phyloP scores from a whole-genome alignment of 2,113 vertebrate genomes.

The Micromys minutus region DNA sequence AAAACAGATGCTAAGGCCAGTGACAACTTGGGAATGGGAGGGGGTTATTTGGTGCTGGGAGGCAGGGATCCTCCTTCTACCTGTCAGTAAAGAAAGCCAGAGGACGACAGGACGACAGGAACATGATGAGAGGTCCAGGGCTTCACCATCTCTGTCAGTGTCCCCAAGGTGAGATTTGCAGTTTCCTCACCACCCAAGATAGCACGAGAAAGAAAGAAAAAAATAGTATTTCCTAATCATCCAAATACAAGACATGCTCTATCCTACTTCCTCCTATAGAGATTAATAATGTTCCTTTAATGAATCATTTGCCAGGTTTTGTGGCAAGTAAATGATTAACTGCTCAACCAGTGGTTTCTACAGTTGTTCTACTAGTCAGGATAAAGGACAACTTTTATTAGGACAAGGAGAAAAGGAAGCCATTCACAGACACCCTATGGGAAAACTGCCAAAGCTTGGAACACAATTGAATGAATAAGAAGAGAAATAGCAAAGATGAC shows the following conservation, averaged over 20 bases:
- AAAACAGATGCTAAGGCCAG: not conserved
- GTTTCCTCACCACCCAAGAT: not conserved
- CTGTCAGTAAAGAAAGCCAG: not conserved
- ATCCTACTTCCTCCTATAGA: not conserved
- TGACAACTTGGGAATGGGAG: not conserved
- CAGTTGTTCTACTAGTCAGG: not conserved
- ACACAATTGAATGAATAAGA: not conserved
- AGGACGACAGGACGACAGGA: not conserved
- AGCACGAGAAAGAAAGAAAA: not conserved
- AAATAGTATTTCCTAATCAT: not conserved
- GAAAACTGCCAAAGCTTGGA: not conserved
- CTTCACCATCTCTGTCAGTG: not conserved
- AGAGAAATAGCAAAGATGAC: not conserved
- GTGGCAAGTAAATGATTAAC: not conserved
- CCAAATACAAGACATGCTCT: not conserved
- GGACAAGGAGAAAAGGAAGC: not conserved
- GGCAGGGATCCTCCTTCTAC: not conserved
- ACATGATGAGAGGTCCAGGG: not conserved
- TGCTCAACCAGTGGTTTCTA: not conserved
- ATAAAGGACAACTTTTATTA: not conserved
- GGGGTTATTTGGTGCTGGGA: not conserved
- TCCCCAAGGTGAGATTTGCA: not conserved
- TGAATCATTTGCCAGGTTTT: not conserved
- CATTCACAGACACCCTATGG: not conserved
- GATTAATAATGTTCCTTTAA: not conserved